These are phyloP conservation scores for Echeneis naucrates DNA, from an alignment of 2,797 vertebrate genomes.

Conservation along the genomic window DNA sequence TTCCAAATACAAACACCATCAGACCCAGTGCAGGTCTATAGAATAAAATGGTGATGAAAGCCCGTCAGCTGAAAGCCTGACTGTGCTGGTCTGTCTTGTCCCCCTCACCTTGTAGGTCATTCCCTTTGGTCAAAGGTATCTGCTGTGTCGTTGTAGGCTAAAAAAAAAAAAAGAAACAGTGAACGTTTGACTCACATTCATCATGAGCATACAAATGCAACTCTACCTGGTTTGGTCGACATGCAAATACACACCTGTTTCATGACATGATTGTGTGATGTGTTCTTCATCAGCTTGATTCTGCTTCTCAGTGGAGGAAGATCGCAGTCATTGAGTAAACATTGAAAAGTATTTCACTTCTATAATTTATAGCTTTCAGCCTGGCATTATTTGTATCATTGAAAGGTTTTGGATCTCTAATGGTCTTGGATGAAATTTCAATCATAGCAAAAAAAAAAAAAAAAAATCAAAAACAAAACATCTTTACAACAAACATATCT, in stretches of 20 bases:
- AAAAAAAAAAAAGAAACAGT: background rate
- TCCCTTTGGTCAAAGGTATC: no score
- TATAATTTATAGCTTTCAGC: background rate
- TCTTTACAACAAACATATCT: background rate
- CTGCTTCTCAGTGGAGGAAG: background rate
- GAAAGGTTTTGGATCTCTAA: background rate
- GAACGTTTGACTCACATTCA: background rate
- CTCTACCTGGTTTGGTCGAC: background rate
- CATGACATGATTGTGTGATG: background rate
- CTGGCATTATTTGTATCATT: background rate
- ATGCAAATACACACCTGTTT: background rate
- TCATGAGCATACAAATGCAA: background rate
- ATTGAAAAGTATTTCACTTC: no score
- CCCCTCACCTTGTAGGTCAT: background rate
- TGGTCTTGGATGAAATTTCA: background rate
- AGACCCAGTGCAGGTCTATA: background rate
- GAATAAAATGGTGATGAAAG: background rate
- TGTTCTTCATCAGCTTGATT: background rate
- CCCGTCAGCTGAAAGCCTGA: background rate
- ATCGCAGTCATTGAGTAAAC: background rate
- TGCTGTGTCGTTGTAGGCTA: no score
- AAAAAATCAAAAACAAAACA: no score
- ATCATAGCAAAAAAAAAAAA: slow-evolving; percentile 5
- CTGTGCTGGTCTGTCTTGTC: background rate
- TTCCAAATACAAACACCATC: no score